phyloP scores from a whole-genome alignment of 2,888 invertebrate species.

The Hipparchia sbordonii region DNA sequence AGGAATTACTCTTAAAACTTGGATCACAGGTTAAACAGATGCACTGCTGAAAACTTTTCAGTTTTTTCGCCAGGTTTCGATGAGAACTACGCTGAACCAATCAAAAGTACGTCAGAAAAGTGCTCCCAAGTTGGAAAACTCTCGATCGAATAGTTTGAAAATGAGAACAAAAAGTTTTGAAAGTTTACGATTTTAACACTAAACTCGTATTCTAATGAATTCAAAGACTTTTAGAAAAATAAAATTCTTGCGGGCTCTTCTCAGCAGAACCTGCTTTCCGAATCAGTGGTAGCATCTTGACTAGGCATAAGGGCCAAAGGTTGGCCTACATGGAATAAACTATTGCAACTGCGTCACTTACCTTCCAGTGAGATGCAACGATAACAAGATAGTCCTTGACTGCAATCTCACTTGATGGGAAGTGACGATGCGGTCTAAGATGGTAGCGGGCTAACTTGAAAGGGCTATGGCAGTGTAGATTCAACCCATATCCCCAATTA shows the following conservation, averaged over 20 bases:
- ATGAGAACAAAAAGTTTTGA: conserved; percentile 7
- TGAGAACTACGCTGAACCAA: conserved; percentile 22
- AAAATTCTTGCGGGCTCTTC: neutral
- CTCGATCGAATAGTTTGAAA: conserved; percentile 7
- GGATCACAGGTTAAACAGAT: neutral
- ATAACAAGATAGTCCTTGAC: too few relatives aligned
- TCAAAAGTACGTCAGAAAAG: conserved; percentile 24
- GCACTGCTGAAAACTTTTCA: neutral
- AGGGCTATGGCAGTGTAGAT: too few relatives aligned
- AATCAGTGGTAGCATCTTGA: too few relatives aligned
- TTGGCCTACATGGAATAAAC: too few relatives aligned
- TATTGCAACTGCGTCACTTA: too few relatives aligned
- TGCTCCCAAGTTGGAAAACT: conserved; percentile 9
- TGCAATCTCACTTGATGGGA: too few relatives aligned
- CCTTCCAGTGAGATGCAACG: too few relatives aligned
- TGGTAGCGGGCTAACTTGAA: too few relatives aligned
- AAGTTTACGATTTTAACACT: conserved; percentile 14
- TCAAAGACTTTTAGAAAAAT: neutral
- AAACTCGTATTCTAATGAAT: neutral
- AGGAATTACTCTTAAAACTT: neutral
- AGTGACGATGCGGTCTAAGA: too few relatives aligned
- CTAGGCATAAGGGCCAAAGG: too few relatives aligned
- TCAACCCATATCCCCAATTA: too few relatives aligned
- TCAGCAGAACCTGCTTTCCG: neutral
- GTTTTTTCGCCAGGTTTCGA: conserved; percentile 2